phyloP scores from a whole-genome alignment of 2,113 vertebrate species.

The Saguinus imperator region DNA sequence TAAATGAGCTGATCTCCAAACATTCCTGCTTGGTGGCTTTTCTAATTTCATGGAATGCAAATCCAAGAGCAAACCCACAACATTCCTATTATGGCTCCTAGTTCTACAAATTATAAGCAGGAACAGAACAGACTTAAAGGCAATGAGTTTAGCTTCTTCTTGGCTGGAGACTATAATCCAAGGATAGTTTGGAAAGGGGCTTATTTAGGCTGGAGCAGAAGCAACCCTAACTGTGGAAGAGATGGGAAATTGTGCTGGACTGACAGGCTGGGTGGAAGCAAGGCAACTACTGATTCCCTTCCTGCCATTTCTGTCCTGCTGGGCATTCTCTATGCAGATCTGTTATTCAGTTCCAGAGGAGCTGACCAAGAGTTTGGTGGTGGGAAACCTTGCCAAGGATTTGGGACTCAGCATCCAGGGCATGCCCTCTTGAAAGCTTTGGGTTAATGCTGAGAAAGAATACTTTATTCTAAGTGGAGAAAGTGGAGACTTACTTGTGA shows the following conservation, averaged over 20 bases:
- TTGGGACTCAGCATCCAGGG: slow-evolving; percentile 79
- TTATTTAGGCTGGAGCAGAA: not conserved
- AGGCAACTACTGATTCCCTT: slow-evolving; percentile 83
- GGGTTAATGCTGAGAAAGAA: slow-evolving; percentile 81
- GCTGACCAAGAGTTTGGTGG: slow-evolving; percentile 82
- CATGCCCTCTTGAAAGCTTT: slow-evolving; percentile 80
- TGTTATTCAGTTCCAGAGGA: slow-evolving; percentile 86
- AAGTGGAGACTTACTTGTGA: slow-evolving; percentile 85
- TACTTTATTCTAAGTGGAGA: slow-evolving; percentile 84
- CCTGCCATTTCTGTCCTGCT: slow-evolving; percentile 77
- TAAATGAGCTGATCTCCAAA: not conserved
- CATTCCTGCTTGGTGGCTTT: not conserved
- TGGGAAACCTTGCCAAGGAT: slow-evolving; percentile 86
- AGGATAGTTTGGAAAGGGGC: not conserved
- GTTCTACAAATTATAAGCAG: not conserved
- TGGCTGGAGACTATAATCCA: not conserved
- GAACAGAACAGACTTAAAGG: not conserved
- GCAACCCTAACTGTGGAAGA: not conserved
- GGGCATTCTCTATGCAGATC: slow-evolving; percentile 77
- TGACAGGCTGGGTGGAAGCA: not conserved
- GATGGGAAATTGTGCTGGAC: not conserved
- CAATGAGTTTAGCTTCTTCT: not conserved
- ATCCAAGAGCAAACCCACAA: not conserved
- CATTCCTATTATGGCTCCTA: not conserved
- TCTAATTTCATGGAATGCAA: not conserved